phyloP scores from a whole-genome alignment of 2,113 vertebrate species.

The Chlamydotis undulata region DNA sequence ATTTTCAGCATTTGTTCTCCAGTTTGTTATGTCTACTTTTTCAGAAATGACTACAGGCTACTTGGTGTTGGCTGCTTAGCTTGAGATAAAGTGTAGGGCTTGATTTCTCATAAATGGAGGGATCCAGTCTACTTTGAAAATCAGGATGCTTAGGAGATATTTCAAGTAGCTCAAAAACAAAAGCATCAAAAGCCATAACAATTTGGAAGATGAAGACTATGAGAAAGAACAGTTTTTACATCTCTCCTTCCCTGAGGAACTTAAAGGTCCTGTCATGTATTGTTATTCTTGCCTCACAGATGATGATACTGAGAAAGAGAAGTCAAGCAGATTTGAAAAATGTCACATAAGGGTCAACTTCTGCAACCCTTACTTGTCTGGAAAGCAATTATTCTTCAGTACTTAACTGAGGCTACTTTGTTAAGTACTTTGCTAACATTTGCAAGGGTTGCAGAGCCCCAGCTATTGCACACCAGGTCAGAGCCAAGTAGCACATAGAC shows the following conservation, averaged over 20 bases:
- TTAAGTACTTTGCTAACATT: background rate
- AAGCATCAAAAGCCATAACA: background rate
- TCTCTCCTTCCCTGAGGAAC: background rate
- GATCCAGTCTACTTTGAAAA: background rate
- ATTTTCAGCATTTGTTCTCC: background rate
- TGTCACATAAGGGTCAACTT: background rate
- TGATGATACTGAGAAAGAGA: background rate
- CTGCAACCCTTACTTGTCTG: background rate
- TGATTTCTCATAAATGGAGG: background rate
- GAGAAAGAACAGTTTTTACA: background rate
- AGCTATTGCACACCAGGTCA: rapidly evolving
- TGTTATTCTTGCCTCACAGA: background rate
- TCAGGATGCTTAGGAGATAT: background rate
- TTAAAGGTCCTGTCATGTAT: background rate
- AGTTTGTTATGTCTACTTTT: background rate
- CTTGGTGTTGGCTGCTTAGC: background rate
- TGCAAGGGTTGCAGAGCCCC: background rate
- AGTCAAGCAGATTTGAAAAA: background rate
- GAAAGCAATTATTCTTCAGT: conserved; percentile 9
- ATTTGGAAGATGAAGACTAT: background rate
- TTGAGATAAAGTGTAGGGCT: background rate
- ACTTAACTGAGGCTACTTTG: background rate
- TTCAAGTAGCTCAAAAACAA: background rate
- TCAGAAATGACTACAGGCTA: background rate
- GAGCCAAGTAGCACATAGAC: background rate